phyloP scores from a whole-genome alignment of 2,888 invertebrate genomes.

The Phyllotreta cruciferae region DNA sequence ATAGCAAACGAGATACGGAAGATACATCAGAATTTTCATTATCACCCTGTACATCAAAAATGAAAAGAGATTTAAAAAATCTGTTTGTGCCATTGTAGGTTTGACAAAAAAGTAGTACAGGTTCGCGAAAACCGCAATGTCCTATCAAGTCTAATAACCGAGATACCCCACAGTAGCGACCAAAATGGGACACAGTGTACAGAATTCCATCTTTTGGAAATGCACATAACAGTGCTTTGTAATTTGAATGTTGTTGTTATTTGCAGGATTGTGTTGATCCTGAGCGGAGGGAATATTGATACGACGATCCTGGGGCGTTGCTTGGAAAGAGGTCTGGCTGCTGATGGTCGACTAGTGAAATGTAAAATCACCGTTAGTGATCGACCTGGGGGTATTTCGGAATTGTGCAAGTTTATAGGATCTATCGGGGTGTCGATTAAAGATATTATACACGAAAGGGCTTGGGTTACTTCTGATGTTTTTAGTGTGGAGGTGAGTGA shows the following conservation, averaged over 20 bases:
- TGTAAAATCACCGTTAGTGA: conserved; percentile 84
- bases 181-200: too few relatives aligned
- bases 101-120: too few relatives aligned
- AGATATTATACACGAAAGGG: conserved; percentile 94
- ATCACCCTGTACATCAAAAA: too few relatives aligned
- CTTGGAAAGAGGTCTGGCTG: conserved; percentile 86
- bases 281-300: conserved; percentile 92
- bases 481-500: conserved; percentile 72
- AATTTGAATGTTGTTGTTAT: not conserved
- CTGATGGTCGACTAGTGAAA: conserved; percentile 79
- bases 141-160: too few relatives aligned
- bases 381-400: conserved; percentile 87
- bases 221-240: not conserved
- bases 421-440: conserved; percentile 88
- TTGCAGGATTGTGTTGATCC: conserved; percentile 79
- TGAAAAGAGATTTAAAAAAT: too few relatives aligned
- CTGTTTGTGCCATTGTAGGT: too few relatives aligned
- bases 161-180: too few relatives aligned
- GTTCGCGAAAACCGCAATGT: too few relatives aligned
- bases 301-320: conserved; percentile 89
- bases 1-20: too few relatives aligned
- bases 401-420: conserved; percentile 78
- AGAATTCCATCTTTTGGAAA: too few relatives aligned
- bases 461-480: conserved; percentile 91
- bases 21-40: too few relatives aligned